Base-by-base conservation (phyloP, 2,888 invertebrate species). In the Hydrotaea diabolus region DNA sequence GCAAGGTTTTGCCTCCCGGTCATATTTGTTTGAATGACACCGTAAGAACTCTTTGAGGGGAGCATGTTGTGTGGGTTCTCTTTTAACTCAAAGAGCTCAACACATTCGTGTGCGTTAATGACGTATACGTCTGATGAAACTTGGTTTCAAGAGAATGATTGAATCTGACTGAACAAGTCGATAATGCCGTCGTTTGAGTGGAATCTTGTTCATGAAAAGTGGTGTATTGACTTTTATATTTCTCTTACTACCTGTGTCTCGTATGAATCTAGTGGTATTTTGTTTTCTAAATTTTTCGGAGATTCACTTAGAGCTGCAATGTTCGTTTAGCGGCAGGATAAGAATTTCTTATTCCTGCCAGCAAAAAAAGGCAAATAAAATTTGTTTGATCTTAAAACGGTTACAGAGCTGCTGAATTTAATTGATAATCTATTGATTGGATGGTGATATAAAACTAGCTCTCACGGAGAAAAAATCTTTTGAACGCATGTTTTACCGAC, bases 121-220 rank as follows among this genome's bases (percentile, higher is more conserved):
- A 11, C 9, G 13, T 1, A 11, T 39, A 39, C 9, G 19, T 31
- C 11, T 5, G 19, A 1, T n/a, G 73, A 73, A 73, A 73, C 31
- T 55, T 53, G 55, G 55, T 57, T 36, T 31, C 55, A 57, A 57
- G 74, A 74, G 73, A 43, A 46, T 74, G 72, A 74, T 46, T 74
- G 43, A 23, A 59, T 8, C 0, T 17, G 19, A 43, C 0, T 17
- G 19, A 43, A 23, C 39, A 46, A 15, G 74, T 74, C 74, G 74
- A 17, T 74, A 74, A 31, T 62, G 59, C 74, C 15, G 74, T 74
- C 4, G 39, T 26, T 57, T 74, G 74, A 74, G 74, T 74, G 8
- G 46, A 46, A 59, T 43, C 36, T 2, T 36, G n/a, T 66, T 66
- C 4, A 43, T 23, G 4, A 19, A 69, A 23, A 43, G 55, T 11